Conservation (phyloP, 2,888 invertebrate genomes). For the Rotaria magnacalcarata region DNA sequence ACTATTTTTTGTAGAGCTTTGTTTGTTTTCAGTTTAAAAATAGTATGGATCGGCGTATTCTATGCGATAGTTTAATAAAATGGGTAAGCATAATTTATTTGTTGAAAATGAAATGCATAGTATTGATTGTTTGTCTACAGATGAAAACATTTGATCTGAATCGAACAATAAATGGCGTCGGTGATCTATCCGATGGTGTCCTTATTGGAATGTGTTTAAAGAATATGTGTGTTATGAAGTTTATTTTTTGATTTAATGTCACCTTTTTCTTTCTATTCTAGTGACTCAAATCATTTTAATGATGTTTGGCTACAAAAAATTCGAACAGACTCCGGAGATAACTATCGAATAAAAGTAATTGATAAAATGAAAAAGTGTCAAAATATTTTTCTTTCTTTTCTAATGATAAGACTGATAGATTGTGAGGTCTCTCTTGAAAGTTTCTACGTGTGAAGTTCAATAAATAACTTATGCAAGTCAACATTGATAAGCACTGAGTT, state of each 20-base stretch:
- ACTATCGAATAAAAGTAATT: constrained; percentile 77
- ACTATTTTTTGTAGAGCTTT: no score
- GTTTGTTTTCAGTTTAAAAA: background rate
- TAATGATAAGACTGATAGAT: no score
- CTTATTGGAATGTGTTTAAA: constrained; percentile 1
- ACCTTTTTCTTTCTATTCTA: constrained; percentile 47
- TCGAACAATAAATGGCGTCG: background rate
- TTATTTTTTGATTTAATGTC: background rate
- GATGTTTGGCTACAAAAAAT: constrained; percentile 76
- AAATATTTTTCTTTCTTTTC: no score
- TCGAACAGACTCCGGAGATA: constrained; percentile 75
- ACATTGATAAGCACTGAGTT: no score
- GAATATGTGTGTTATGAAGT: background rate
- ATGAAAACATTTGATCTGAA: constrained; percentile 25
- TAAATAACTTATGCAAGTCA: no score
- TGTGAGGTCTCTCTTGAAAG: no score
- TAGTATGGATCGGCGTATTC: background rate
- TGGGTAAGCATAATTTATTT: background rate
- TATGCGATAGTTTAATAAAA: constrained; percentile 25
- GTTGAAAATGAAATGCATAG: background rate
- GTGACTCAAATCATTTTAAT: constrained; percentile 77
- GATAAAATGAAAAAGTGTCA: no score
- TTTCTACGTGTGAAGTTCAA: no score
- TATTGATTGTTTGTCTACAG: background rate
- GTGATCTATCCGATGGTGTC: constrained; percentile 25